Evolutionary conservation across 2,113 vertebrate species (phyloP).

Genomic region (Sphaerodactylus townsendi): DNA sequence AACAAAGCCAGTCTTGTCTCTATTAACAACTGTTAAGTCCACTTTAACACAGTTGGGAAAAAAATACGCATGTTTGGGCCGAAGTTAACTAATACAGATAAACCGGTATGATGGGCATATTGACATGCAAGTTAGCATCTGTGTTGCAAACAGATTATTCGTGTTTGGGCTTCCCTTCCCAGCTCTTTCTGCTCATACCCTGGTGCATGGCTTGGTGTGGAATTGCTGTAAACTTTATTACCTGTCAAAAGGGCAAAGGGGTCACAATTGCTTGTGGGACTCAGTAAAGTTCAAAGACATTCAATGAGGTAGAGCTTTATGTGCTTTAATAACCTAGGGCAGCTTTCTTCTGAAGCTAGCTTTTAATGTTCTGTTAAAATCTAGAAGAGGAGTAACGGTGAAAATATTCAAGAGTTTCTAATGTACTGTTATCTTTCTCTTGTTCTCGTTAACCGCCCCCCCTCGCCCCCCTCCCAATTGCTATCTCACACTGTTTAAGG

Average conservation of each 20-base stretch:
- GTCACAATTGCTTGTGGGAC: constrained; percentile 92
- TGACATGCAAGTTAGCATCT: constrained; percentile 43
- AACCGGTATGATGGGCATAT: constrained; percentile 40
- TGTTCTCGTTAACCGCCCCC: too few relatives aligned
- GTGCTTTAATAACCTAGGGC: constrained; percentile 89
- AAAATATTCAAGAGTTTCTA: constrained; percentile 37
- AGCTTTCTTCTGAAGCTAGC: constrained; percentile 81
- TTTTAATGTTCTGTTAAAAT: constrained; percentile 83
- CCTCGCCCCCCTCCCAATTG: constrained; percentile 31
- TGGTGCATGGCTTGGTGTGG: constrained; percentile 97
- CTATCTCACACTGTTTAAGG: constrained; percentile 18
- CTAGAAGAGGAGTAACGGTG: constrained; percentile 65
- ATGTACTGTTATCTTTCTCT: constrained; percentile 53
- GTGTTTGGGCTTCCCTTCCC: constrained; percentile 73
- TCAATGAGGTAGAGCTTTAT: constrained; percentile 87
- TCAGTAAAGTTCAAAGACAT: constrained; percentile 98
- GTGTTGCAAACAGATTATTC: constrained; percentile 53
- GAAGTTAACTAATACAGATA: constrained; percentile 41
- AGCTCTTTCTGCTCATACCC: constrained; percentile 78
- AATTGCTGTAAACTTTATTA: constrained; percentile 99
- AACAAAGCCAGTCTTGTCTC: constrained; percentile 63
- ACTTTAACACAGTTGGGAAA: constrained; percentile 62
- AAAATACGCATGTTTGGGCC: constrained; percentile 11
- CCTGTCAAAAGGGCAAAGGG: constrained; percentile 95
- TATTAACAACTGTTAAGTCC: constrained; percentile 70